A percentile compares a stretch with the other conserved stretches of the same genome.
phyloP scores from a whole-genome alignment of 2,888 invertebrate genomes.

The Drosophila picticornis region DNA sequence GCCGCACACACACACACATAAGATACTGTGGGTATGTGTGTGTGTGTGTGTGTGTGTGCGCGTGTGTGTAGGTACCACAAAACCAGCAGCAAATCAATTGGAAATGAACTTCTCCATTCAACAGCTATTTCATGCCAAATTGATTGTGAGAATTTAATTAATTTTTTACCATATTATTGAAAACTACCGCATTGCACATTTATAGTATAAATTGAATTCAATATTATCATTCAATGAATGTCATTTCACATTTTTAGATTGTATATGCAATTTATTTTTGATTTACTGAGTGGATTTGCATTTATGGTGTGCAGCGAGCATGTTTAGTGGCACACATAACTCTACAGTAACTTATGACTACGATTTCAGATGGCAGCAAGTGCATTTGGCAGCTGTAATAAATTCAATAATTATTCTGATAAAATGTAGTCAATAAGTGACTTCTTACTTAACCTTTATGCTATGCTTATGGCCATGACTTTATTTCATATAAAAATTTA shows the following conservation, averaged over 20 bases:
- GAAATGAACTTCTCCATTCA: slow-evolving; percentile 65
- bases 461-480: background rate
- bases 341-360: background rate
- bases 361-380: background rate
- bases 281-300: slow-evolving; percentile 55
- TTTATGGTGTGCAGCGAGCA: slow-evolving; percentile 9
- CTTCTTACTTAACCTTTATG: background rate
- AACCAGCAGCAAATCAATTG: slow-evolving; percentile 77
- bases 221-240: slow-evolving; percentile 14
- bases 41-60: slow-evolving; percentile 5
- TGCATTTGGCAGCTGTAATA: background rate
- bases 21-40: background rate
- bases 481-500: background rate
- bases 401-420: background rate
- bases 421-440: background rate
- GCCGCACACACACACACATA: slow-evolving; percentile 33
- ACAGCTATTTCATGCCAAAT: slow-evolving; percentile 76
- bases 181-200: slow-evolving; percentile 42
- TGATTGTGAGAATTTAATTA: slow-evolving; percentile 79
- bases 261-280: slow-evolving; percentile 52
- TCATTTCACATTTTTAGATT: slow-evolving; percentile 40
- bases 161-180: slow-evolving; percentile 65
- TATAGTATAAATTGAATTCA: slow-evolving; percentile 4
- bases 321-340: slow-evolving; percentile 5
- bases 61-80: slow-evolving; percentile 62